Percentiles rank a stretch among this genome's conserved stretches.
phyloP scores from a whole-genome alignment of 2,888 invertebrate genomes.

The Xestobium rufovillosum region DNA sequence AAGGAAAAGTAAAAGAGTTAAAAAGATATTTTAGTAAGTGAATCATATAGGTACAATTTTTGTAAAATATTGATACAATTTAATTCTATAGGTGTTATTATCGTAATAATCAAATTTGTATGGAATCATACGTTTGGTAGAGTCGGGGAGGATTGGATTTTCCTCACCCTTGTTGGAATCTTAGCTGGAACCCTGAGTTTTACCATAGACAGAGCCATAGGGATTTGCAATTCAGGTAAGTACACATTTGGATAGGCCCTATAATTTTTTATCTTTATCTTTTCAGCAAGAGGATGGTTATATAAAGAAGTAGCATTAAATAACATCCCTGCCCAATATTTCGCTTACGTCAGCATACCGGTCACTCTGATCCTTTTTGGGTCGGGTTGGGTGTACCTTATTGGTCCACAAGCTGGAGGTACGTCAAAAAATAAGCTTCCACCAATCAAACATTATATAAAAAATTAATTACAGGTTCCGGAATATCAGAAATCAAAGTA shows the following conservation, averaged over 20 bases:
- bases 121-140: background rate
- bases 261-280: background rate
- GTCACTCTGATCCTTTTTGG: background rate
- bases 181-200: background rate
- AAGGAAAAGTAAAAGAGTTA: too few relatives aligned
- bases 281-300: slow-evolving; percentile 1
- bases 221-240: background rate
- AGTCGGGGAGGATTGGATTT: background rate
- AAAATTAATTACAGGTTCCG: slow-evolving; percentile 62
- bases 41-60: too few relatives aligned
- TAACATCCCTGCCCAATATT: background rate
- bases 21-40: too few relatives aligned
- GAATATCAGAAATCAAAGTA: slow-evolving; percentile 98
- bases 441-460: slow-evolving; percentile 12
- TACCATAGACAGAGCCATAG: background rate
- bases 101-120: too few relatives aligned
- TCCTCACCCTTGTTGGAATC: background rate
- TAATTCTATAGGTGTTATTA: too few relatives aligned
- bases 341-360: background rate
- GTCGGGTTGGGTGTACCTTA: background rate
- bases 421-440: background rate
- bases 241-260: background rate
- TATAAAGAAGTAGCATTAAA: background rate
- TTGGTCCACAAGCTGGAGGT: background rate
- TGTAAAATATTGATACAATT: too few relatives aligned